Evolutionary conservation across 2,888 invertebrate genomes (phyloP).

Genomic region (Pristionchus mayeri): DNA sequence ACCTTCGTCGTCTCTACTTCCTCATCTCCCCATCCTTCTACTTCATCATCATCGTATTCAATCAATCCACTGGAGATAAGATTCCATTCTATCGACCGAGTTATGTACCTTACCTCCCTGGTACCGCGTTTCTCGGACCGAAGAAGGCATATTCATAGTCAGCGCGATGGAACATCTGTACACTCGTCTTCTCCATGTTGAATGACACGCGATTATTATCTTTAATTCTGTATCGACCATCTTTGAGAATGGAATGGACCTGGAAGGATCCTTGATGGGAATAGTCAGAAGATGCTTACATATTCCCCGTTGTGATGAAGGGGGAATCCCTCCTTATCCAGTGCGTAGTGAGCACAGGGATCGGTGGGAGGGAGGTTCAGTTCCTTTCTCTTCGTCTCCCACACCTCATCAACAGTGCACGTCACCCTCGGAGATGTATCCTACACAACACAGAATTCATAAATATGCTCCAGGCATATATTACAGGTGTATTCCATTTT

Average conservation of each 20-base stretch:
- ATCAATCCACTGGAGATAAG: background rate
- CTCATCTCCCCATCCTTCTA: background rate
- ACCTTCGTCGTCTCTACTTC: background rate
- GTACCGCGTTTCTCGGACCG: background rate
- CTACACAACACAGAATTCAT: no score
- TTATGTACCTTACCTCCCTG: background rate
- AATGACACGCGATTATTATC: background rate
- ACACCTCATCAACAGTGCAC: background rate
- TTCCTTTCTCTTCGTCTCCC: background rate
- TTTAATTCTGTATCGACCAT: background rate
- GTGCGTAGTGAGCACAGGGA: background rate
- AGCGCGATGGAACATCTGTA: background rate
- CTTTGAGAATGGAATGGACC: background rate
- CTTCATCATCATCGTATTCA: background rate
- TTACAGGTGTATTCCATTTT: no score
- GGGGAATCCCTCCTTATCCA: background rate
- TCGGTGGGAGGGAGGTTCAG: background rate
- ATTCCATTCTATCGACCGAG: background rate
- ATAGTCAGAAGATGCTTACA: background rate
- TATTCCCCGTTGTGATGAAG: background rate
- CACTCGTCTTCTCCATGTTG: background rate
- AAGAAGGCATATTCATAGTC: background rate
- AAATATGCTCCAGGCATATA: no score
- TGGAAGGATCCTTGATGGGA: background rate
- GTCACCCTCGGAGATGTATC: no score